phyloP scores from a whole-genome alignment of 2,113 vertebrate species.

The Halcyon malimbica region DNA sequence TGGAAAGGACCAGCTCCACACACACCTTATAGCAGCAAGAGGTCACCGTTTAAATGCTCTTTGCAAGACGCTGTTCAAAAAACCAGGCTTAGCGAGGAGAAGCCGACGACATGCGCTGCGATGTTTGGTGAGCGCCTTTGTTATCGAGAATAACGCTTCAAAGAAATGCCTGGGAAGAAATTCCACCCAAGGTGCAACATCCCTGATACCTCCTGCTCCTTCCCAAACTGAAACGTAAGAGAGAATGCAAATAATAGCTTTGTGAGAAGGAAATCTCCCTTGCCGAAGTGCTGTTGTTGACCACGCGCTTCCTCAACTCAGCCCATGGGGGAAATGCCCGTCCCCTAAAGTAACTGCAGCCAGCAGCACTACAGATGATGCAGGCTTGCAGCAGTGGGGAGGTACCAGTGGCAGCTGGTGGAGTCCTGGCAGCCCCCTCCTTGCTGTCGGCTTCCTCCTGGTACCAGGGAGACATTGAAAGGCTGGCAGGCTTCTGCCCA shows the following conservation, averaged over 20 bases:
- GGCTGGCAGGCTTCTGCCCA: neutral
- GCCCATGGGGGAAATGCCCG: accelerated
- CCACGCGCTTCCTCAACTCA: neutral
- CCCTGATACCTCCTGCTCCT: neutral
- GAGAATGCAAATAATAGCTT: neutral
- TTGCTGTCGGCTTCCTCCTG: neutral
- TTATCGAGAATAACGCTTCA: neutral
- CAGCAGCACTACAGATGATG: neutral
- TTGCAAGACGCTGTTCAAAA: neutral
- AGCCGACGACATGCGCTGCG: accelerated
- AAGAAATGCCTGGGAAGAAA: neutral
- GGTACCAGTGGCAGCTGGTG: neutral
- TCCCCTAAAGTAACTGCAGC: neutral
- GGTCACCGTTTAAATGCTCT: neutral
- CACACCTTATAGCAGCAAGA: neutral
- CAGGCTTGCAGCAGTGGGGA: neutral
- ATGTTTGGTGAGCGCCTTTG: neutral
- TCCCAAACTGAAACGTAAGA: neutral
- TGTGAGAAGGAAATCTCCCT: neutral
- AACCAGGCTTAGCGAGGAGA: neutral
- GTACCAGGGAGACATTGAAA: accelerated
- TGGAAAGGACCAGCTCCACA: neutral
- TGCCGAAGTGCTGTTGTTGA: neutral
- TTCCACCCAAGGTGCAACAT: accelerated
- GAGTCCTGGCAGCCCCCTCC: neutral